Evolutionary conservation across 2,113 vertebrate species (phyloP).

Genomic region (Panurus biarmicus): DNA sequence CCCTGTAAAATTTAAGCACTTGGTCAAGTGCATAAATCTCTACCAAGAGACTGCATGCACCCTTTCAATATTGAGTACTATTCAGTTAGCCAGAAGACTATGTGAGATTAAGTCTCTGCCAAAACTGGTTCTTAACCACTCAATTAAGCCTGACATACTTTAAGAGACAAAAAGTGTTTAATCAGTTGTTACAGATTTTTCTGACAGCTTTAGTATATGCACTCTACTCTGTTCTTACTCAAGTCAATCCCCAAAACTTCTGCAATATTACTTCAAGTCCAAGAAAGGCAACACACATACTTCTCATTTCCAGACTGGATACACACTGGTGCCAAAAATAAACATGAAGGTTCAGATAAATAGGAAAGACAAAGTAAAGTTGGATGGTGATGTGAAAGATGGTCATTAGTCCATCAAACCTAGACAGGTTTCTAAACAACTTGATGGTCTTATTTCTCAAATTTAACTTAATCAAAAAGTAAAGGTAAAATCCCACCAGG

Average conservation of each 20-base stretch:
- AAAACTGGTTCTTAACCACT: constrained; percentile 39
- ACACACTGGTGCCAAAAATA: not conserved
- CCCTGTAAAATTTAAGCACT: constrained; percentile 57
- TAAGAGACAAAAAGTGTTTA: constrained; percentile 38
- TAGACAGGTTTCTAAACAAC: not conserved
- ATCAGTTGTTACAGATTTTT: constrained; percentile 6
- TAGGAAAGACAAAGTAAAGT: not conserved
- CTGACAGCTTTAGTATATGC: not conserved
- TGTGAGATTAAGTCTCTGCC: constrained; percentile 49
- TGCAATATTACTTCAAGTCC: not conserved
- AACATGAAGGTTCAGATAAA: not conserved
- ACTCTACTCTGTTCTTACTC: not conserved
- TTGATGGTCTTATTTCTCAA: not conserved
- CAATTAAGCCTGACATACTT: constrained; percentile 46
- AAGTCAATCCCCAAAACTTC: not conserved
- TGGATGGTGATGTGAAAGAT: not conserved
- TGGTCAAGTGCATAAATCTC: constrained; percentile 57
- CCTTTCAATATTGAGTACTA: constrained; percentile 23
- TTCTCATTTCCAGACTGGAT: not conserved
- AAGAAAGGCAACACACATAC: not conserved
- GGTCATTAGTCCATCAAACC: not conserved
- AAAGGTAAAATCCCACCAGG: not conserved
- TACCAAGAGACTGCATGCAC: constrained; percentile 14
- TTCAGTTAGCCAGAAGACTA: constrained; percentile 48
- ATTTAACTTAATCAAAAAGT: not conserved